Evolutionary conservation across 2,888 invertebrate genomes (phyloP).

Genomic region (Mythimna pallens): DNA sequence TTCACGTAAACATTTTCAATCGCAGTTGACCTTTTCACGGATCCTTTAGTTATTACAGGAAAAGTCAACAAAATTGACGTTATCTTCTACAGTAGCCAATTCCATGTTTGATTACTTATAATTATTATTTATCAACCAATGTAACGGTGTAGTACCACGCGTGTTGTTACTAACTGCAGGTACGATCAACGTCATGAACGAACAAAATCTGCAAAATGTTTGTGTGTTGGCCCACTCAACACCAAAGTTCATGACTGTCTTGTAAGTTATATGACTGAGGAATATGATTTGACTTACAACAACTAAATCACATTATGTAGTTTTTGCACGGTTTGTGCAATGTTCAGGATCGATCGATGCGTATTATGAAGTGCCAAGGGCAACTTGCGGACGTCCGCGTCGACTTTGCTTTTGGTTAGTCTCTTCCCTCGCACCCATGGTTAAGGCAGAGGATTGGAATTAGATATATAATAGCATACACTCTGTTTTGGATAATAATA

Average conservation of each 20-base stretch:
- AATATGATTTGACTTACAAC: not conserved
- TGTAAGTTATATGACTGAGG: not conserved
- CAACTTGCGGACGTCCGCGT: conserved; percentile 1
- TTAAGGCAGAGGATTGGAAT: not conserved
- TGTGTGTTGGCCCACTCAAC: not conserved
- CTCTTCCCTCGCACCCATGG: not conserved
- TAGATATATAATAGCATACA: not conserved
- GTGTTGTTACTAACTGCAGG: conserved; percentile 2
- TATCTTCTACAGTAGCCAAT: not conserved
- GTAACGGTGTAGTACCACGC: not conserved
- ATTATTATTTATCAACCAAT: conserved; percentile 2
- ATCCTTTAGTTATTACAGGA: not conserved
- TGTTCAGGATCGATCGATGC: conserved; percentile 35
- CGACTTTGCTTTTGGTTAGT: conserved; percentile 17
- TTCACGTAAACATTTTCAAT: too few relatives aligned
- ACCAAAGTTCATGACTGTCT: not conserved
- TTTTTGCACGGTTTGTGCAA: conserved; percentile 24
- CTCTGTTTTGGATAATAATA: not conserved
- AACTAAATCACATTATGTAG: not conserved
- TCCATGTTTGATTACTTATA: conserved; percentile 4
- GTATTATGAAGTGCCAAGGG: conserved; percentile 14
- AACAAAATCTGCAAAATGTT: conserved; percentile 9
- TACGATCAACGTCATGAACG: conserved; percentile 5
- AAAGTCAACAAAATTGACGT: not conserved
- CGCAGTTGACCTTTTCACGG: too few relatives aligned